Conservation (phyloP, 2,888 invertebrate species). For the Holacanthella duospinosa region DNA sequence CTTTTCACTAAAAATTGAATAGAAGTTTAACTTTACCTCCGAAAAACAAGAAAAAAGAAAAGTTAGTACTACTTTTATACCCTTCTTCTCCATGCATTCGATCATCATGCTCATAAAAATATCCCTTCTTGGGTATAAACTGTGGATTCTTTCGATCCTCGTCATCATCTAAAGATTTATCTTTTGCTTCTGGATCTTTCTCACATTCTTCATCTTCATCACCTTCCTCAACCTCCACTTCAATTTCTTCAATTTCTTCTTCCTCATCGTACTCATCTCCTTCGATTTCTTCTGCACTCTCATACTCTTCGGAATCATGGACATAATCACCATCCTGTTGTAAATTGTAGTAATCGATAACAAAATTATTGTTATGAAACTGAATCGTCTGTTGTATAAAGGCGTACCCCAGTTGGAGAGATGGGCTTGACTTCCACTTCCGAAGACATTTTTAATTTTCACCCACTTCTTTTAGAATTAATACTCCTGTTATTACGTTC, state of each 20-base stretch:
- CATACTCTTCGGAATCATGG: slow-evolving; percentile 38
- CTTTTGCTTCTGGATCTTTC: slow-evolving; percentile 55
- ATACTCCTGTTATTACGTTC: no score
- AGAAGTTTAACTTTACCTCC: no score
- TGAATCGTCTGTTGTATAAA: no score
- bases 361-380: no score
- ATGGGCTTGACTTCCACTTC: not conserved
- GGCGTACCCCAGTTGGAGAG: not conserved
- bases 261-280: slow-evolving; percentile 37
- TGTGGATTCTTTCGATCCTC: slow-evolving; percentile 94
- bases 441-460: slow-evolving; percentile 2
- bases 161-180: slow-evolving; percentile 75
- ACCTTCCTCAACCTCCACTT: slow-evolving; percentile 38
- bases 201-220: slow-evolving; percentile 47
- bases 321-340: slow-evolving; percentile 21
- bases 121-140: slow-evolving; percentile 89
- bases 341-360: not conserved
- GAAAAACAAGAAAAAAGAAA: not conserved
- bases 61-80: not conserved
- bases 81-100: slow-evolving; percentile 54
- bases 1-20: slow-evolving; percentile 8
- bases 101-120: slow-evolving; percentile 94
- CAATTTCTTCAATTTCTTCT: slow-evolving; percentile 38
- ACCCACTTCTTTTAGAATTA: no score
- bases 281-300: slow-evolving; percentile 38